These are phyloP conservation scores for Chloroclysta siterata DNA, from an alignment of 2,888 invertebrate species.

Conservation along the genomic window DNA sequence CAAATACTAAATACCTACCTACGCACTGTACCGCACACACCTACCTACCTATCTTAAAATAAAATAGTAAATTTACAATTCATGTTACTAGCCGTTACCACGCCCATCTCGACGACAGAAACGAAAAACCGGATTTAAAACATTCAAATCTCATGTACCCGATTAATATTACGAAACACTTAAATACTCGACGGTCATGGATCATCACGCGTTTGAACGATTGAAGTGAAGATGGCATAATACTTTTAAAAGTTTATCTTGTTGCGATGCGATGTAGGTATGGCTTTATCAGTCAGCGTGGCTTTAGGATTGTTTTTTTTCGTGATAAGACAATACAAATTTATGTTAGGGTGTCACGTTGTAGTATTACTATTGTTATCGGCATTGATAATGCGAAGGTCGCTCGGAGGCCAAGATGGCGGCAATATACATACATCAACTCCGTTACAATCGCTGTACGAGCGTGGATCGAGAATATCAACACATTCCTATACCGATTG, in stretches of 20 bases:
- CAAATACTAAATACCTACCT: background rate
- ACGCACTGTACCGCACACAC: no score
- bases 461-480: slow-evolving; percentile 51
- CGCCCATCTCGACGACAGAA: slow-evolving; percentile 49
- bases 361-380: slow-evolving; percentile 78
- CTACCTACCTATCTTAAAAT: no score
- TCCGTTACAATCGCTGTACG: slow-evolving; percentile 40
- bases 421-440: slow-evolving; percentile 43
- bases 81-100: slow-evolving; percentile 51
- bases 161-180: slow-evolving; percentile 35
- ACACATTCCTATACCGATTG: slow-evolving; percentile 59
- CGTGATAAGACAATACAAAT: slow-evolving; percentile 81
- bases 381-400: slow-evolving; percentile 76
- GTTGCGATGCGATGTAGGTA: slow-evolving; percentile 64
- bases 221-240: slow-evolving; percentile 63
- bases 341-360: slow-evolving; percentile 81
- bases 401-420: slow-evolving; percentile 69
- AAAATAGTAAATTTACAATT: slow-evolving; percentile 34
- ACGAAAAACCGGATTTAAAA: slow-evolving; percentile 48
- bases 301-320: slow-evolving; percentile 62
- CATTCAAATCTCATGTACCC: slow-evolving; percentile 35
- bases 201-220: slow-evolving; percentile 37
- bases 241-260: slow-evolving; percentile 65
- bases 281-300: slow-evolving; percentile 60
- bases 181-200: slow-evolving; percentile 32